These are phyloP conservation scores for Holotrichia oblita DNA, from an alignment of 1,140 invertebrate species.

Conservation along the genomic window DNA sequence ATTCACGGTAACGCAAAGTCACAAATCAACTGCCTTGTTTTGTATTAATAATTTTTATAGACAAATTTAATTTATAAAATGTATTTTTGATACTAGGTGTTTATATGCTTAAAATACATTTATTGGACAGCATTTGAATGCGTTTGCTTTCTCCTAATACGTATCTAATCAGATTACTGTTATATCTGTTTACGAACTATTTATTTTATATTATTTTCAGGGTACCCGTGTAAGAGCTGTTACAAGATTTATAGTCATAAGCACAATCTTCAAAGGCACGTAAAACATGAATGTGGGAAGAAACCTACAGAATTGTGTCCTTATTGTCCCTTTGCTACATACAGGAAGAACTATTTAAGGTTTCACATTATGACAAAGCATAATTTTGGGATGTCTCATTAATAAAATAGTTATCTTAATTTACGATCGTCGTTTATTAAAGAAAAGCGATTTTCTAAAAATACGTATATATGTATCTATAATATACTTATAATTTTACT, in stretches of 20 bases:
- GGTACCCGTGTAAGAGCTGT: slow-evolving; percentile 47
- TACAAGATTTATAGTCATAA: slow-evolving; percentile 49
- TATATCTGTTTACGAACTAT: background rate
- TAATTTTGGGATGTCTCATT: background rate
- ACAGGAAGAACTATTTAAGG: slow-evolving; percentile 36
- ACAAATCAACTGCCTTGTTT: background rate
- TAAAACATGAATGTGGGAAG: slow-evolving; percentile 62
- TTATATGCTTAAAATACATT: background rate
- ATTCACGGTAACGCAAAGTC: background rate
- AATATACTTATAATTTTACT: too few relatives aligned
- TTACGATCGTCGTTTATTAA: too few relatives aligned
- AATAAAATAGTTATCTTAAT: background rate
- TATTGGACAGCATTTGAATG: background rate
- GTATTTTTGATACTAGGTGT: background rate
- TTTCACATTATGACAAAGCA: slow-evolving; percentile 24
- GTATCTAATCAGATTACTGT: background rate
- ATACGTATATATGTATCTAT: too few relatives aligned
- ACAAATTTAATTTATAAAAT: background rate
- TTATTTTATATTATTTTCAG: slow-evolving; percentile 21
- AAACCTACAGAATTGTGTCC: slow-evolving; percentile 51
- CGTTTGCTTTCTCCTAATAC: background rate
- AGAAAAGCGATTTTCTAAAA: too few relatives aligned
- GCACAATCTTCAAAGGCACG: slow-evolving; percentile 57
- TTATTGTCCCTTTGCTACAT: slow-evolving; percentile 55
- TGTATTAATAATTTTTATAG: background rate